Conservation (phyloP, 2,113 vertebrate species). For the Tetraodon nigroviridis region DNA sequence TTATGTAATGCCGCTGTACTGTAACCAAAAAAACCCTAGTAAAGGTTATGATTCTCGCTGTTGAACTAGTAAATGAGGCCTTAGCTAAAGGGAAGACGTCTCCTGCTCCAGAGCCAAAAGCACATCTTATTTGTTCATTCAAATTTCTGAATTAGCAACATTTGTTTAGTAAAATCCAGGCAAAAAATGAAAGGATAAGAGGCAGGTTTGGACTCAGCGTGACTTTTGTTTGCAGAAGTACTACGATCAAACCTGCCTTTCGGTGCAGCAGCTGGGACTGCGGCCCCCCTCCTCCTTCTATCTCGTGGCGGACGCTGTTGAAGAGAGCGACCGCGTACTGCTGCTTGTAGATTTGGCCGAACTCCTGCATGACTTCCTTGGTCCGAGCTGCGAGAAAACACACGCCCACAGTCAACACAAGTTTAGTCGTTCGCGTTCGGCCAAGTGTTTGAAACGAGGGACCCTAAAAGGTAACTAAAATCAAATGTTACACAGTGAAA, state of each 20-base stretch:
- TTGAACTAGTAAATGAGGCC: too few species aligned
- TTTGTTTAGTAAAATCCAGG: background rate
- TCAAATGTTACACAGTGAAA: too few species aligned
- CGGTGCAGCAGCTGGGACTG: constrained; percentile 91
- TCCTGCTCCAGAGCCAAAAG: too few species aligned
- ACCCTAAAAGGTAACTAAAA: too few species aligned
- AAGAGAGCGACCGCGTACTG: constrained; percentile 90
- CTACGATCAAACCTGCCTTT: constrained; percentile 73
- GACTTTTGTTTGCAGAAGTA: background rate
- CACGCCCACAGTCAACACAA: background rate
- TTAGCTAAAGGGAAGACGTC: too few species aligned
- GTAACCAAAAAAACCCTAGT: background rate
- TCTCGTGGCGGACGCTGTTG: constrained; percentile 89
- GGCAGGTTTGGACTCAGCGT: background rate
- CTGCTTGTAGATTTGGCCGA: constrained; percentile 78
- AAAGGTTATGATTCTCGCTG: background rate
- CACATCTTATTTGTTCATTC: constrained; percentile 16
- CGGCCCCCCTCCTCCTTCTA: constrained; percentile 79
- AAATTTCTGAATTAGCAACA: background rate
- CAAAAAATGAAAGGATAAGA: background rate
- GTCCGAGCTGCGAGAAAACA: constrained; percentile 75
- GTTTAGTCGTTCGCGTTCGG: too few species aligned
- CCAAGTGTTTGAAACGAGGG: too few species aligned
- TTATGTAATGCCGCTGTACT: background rate
- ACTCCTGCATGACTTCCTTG: constrained; percentile 78